Evolutionary conservation across 2,113 vertebrate species (phyloP).

Genomic region (Peromyscus leucopus): DNA sequence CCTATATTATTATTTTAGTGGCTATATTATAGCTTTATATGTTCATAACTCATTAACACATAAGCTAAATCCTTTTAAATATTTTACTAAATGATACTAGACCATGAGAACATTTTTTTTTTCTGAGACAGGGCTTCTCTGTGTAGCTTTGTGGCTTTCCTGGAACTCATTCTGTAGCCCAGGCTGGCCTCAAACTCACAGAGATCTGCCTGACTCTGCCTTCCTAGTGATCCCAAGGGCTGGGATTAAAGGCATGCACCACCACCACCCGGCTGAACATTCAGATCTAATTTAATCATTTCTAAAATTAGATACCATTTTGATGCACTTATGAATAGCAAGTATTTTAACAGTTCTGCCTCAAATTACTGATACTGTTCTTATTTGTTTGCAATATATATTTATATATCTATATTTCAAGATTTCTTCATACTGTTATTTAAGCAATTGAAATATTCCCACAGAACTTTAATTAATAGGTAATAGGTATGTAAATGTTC

Average conservation of each 20-base stretch:
- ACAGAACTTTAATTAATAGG: not conserved
- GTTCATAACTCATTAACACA: not conserved
- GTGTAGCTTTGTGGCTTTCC: too few relatives aligned
- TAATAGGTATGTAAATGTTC: not conserved
- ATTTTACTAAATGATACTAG: not conserved
- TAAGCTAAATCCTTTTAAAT: slow-evolving; percentile 2
- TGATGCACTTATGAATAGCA: not conserved
- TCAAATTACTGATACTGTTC: not conserved
- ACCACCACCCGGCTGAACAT: not conserved
- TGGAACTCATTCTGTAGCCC: too few relatives aligned
- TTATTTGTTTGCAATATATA: not conserved
- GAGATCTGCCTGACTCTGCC: too few relatives aligned
- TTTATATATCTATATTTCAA: not conserved
- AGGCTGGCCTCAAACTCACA: too few relatives aligned
- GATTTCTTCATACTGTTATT: not conserved
- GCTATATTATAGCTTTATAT: not conserved
- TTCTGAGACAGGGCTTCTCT: too few relatives aligned
- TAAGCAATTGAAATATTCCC: not conserved
- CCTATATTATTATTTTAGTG: not conserved
- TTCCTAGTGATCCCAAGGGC: too few relatives aligned
- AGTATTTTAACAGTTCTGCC: not conserved
- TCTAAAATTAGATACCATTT: not conserved
- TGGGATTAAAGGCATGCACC: too few relatives aligned
- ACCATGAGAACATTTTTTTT: not conserved
- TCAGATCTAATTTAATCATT: not conserved